These are phyloP conservation scores for Drosophila watanabei DNA, from an alignment of 1,140 invertebrate species.

Conservation along the genomic window DNA sequence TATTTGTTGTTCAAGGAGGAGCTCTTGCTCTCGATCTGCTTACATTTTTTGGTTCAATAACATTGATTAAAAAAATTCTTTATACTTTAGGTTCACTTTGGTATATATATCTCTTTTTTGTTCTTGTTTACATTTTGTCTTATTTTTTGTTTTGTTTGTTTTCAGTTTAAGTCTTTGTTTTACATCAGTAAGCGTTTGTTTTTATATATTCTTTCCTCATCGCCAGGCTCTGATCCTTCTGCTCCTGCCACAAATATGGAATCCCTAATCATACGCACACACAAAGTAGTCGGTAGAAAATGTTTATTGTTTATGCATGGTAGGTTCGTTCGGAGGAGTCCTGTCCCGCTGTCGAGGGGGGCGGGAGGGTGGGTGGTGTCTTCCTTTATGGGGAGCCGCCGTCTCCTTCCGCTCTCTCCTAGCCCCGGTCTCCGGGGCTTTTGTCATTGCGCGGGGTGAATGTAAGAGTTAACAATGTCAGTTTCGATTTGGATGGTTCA, in stretches of 20 bases:
- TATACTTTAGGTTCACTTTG: constrained; percentile 23
- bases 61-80: constrained; percentile 49
- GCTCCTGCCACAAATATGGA: constrained; percentile 46
- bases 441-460: constrained; percentile 72
- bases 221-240: background rate
- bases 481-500: constrained; percentile 76
- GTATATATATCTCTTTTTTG: constrained; percentile 22
- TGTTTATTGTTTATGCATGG: constrained; percentile 36
- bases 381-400: constrained; percentile 30
- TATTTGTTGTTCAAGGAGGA: constrained; percentile 14
- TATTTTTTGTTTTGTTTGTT: constrained; percentile 14
- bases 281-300: constrained; percentile 67
- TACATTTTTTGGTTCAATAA: constrained; percentile 33
- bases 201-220: constrained; percentile 26
- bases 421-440: background rate
- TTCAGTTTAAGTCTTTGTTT: constrained; percentile 78
- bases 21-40: constrained; percentile 1
- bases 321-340: constrained; percentile 1
- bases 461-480: constrained; percentile 82
- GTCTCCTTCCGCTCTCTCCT: constrained; percentile 30
- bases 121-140: constrained; percentile 16
- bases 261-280: constrained; percentile 26
- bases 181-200: constrained; percentile 81
- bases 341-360: constrained; percentile 14
- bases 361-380: constrained; percentile 41